These are phyloP conservation scores for Achlya flavicornis DNA, from an alignment of 2,888 invertebrate genomes.

Conservation along the genomic window DNA sequence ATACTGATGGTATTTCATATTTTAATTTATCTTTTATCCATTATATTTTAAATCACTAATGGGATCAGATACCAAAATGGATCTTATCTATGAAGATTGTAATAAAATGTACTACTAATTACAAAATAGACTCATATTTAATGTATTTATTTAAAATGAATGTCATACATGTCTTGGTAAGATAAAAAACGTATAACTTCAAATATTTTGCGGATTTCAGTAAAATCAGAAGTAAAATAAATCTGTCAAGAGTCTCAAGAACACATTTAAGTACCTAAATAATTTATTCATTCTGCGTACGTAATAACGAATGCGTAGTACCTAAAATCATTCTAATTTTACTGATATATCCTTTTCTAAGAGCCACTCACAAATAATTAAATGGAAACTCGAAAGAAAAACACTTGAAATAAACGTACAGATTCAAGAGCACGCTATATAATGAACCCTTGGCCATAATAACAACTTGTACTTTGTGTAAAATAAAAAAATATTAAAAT, in stretches of 20 bases:
- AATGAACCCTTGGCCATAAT: constrained; percentile 11
- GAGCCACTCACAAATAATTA: constrained; percentile 14
- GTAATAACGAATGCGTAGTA: not conserved
- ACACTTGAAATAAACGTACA: constrained; percentile 17
- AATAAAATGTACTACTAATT: not conserved
- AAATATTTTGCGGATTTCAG: not conserved
- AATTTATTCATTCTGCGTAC: too few relatives aligned
- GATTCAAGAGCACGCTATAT: constrained; percentile 15
- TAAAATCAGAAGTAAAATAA: not conserved
- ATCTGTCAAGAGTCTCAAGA: not conserved
- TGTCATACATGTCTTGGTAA: not conserved
- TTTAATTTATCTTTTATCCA: not conserved
- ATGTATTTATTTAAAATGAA: not conserved
- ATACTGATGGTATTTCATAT: not conserved
- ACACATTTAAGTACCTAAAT: not conserved
- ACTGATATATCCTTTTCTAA: constrained; percentile 11
- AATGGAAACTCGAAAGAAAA: constrained; percentile 24
- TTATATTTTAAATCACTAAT: too few relatives aligned
- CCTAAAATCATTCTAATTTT: not conserved
- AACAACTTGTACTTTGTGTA: constrained; percentile 22
- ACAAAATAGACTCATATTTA: not conserved
- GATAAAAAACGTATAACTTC: not conserved
- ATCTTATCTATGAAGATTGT: too few relatives aligned
- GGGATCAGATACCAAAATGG: too few relatives aligned
- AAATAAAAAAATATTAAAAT: constrained; percentile 4